Evolutionary conservation across 1,140 invertebrate genomes (phyloP), one percentile per base, ranked within the genome.

Genomic region (Planococcus citri): DNA sequence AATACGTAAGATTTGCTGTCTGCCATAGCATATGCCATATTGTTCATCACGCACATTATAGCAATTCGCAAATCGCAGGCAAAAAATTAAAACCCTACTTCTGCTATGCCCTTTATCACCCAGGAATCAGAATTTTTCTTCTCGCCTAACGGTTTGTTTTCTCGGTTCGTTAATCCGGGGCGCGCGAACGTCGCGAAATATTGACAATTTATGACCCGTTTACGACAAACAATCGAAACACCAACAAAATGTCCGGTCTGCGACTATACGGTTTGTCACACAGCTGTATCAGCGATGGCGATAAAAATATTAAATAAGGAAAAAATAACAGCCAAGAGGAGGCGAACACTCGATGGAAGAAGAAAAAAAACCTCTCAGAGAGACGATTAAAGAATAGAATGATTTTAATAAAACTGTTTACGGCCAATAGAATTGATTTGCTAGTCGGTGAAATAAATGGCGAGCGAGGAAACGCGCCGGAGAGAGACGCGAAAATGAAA

Each of bases 401-500:
- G 41, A 51, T 51, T 51, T 51, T 51, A 51, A 51, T 51, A 51
- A 51, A 51, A 51, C 41, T 51, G 6, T 51, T 51, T 51, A 51
- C 41, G 41, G 41, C 41, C 41, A 51, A 51, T 51, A 51, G 41
- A 51, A 51, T 51, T 51, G 41, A 51, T 51, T 51, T 51, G 41
- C 41, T 20, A 51, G 41, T 20, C 41, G 41, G 41, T n/a, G 6
- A 9, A 37, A 51, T n/a, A 51, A 51, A 51, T 17, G 12, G 41
- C 41, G 41, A 6, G 41, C 6, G 41, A 3, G 41, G 41, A 6
- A 33, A 33, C n/a, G n/a, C n/a, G n/a, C n/a, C n/a, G n/a, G n/a
- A 17, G 41, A 51, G 41, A 51, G 41, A 33, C 29, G 41, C 41
- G 41, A 51, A 51, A 51, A 51, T 51, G 29, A 51, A 51, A 51